Evolutionary conservation across 2,888 invertebrate genomes (phyloP).

Genomic region (Horisme vitalbata): DNA sequence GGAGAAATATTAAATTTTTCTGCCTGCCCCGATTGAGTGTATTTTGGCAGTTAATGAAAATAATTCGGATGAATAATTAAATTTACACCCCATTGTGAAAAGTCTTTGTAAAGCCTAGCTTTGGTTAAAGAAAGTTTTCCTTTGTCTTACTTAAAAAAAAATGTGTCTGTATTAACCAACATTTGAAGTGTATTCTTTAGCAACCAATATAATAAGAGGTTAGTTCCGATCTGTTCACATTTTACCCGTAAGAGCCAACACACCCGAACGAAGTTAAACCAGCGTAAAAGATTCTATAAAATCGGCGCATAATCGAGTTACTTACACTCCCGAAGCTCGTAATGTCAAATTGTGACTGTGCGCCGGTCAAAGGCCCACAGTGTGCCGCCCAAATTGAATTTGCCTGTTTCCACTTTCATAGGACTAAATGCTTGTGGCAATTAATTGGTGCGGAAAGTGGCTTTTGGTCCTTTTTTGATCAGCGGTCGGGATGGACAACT

Average conservation of each 20-base stretch:
- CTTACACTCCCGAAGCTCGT: conserved; percentile 54
- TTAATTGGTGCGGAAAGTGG: conserved; percentile 77
- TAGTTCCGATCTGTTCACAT: too few relatives aligned
- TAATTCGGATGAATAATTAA: conserved; percentile 11
- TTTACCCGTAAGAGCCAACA: too few relatives aligned
- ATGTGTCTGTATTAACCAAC: too few relatives aligned
- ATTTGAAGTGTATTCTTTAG: too few relatives aligned
- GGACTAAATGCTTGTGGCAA: conserved; percentile 71
- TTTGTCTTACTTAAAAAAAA: too few relatives aligned
- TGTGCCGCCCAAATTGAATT: conserved; percentile 74
- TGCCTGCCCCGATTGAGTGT: conserved; percentile 16
- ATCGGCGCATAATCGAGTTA: conserved; percentile 73
- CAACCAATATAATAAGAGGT: too few relatives aligned
- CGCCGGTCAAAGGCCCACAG: conserved; percentile 64
- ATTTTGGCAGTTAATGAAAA: conserved; percentile 15
- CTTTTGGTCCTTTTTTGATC: conserved; percentile 55
- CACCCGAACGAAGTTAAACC: conserved; percentile 34
- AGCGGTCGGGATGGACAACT: conserved; percentile 49
- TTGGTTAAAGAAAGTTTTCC: neutral
- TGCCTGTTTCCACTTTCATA: conserved; percentile 71
- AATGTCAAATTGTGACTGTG: conserved; percentile 71
- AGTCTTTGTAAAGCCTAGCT: neutral
- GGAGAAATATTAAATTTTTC: conserved; percentile 47
- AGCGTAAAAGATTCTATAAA: conserved; percentile 53
- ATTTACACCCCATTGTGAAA: neutral